Percentiles rank a stretch among this genome's conserved stretches.
These are phyloP conservation scores for Meloidogyne chitwoodi DNA, from an alignment of 1,140 invertebrate species.

Conservation along the genomic window DNA sequence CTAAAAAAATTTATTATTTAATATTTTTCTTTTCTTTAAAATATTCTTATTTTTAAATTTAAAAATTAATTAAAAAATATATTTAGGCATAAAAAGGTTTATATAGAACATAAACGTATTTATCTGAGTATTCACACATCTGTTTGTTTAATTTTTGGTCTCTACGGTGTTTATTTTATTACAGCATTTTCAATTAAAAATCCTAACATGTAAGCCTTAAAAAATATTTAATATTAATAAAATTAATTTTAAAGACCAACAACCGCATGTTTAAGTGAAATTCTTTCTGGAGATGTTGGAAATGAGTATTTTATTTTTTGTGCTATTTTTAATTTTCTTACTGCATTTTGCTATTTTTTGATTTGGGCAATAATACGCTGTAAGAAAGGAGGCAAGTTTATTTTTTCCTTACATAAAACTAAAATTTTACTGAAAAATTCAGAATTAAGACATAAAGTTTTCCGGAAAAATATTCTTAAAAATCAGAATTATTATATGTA, in stretches of 20 bases:
- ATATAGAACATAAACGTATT: background rate
- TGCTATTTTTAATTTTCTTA: background rate
- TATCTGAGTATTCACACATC: background rate
- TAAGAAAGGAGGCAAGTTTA: conserved; percentile 1
- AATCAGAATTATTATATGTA: too few relatives aligned
- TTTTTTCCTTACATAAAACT: too few relatives aligned
- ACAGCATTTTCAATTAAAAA: conserved; percentile 2
- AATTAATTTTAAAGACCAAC: conserved; percentile 2
- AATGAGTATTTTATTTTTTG: background rate
- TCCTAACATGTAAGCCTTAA: background rate
- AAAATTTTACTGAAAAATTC: too few relatives aligned
- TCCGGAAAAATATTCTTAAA: too few relatives aligned
- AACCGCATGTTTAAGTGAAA: background rate
- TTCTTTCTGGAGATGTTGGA: background rate
- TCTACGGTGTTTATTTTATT: background rate
- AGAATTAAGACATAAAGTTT: too few relatives aligned
- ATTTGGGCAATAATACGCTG: conserved; percentile 10
- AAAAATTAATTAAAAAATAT: too few relatives aligned
- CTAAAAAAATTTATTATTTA: too few relatives aligned
- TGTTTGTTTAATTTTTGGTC: background rate
- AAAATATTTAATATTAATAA: background rate
- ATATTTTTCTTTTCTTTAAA: too few relatives aligned
- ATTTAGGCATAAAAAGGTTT: background rate
- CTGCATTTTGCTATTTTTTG: background rate
- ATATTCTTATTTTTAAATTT: background rate